Base-by-base conservation (phyloP, 2,888 invertebrate genomes). In the Trichogramma dendrolimi region DNA sequence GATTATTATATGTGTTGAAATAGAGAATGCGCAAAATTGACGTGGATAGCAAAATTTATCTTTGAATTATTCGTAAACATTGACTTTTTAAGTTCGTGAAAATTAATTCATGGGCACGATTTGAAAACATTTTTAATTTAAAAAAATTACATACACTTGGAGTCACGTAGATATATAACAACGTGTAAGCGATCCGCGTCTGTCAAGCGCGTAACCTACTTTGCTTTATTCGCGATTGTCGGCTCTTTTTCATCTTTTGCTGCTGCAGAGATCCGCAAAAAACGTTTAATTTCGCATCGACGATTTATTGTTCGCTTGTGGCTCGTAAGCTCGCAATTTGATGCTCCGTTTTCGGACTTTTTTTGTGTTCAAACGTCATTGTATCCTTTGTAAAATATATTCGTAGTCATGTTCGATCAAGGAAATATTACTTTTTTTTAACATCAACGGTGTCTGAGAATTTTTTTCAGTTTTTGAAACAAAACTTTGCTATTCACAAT, bases 401-500 rank as follows among this genome's bases (percentile, higher is more conserved):
- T 5, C 5, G 10, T 6, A 14, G 7, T 6, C 44, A 48, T 53
- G n/a, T 50, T 49, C 50, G 48, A 40, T 39, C 48, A 47, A 50
- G 41, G 42, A 41, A 5, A 8, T 46, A 49, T 10, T 57, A 60
- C 55, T 55, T 11, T 14, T 48, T 48, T 48, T 5, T 48, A 48
- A 48, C 11, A 11, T 48, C 27, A 48, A 14, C 48, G 14, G 14
- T n/a, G 48, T 48, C 11, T 6, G 11, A 14, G 5, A 48, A 48
- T 14, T 11, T 8, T 8, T 6, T 6, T 47, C 46, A 39, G 14
- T 38, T 5, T 41, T 58, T 27, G 11, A 4, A 46, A 39, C 50
- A 68, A 71, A 69, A 27, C 27, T 68, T 67, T 72, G 72, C 74
- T 74, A 73, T 74, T 71, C 69, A 65, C 65, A 69, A 71, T 67